These are phyloP conservation scores for Drosophila busckii DNA, from an alignment of 1,140 invertebrate species.

Conservation along the genomic window DNA sequence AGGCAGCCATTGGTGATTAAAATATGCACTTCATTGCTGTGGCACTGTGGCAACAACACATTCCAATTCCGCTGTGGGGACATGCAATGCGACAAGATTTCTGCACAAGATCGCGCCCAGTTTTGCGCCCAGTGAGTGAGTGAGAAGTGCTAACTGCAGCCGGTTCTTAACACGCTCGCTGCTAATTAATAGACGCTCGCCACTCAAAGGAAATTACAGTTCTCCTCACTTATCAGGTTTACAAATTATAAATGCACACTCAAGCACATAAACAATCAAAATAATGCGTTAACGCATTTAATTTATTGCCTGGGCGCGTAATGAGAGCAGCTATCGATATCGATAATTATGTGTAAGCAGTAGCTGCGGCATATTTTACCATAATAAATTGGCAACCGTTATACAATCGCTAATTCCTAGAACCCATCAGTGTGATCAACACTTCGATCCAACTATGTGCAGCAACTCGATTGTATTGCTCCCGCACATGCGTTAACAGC, in stretches of 20 bases:
- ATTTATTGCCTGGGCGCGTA: too few relatives aligned
- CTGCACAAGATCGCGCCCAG: constrained; percentile 31
- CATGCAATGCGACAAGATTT: constrained; percentile 67
- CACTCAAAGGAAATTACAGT: constrained; percentile 23
- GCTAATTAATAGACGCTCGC: constrained; percentile 69
- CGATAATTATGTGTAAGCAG: too few relatives aligned
- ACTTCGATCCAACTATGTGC: background rate
- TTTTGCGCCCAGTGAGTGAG: constrained; percentile 29
- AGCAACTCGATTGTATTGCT: background rate
- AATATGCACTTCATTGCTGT: constrained; percentile 70
- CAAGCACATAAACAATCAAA: background rate
- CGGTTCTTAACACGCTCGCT: constrained; percentile 60
- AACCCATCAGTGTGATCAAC: background rate
- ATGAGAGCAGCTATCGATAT: too few relatives aligned
- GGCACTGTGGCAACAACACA: constrained; percentile 23
- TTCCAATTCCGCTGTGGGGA: constrained; percentile 21
- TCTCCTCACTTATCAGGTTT: constrained; percentile 16
- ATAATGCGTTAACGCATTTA: background rate
- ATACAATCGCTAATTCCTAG: constrained; percentile 5
- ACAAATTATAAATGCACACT: constrained; percentile 2
- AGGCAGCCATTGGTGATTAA: constrained; percentile 71
- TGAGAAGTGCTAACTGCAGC: constrained; percentile 30
- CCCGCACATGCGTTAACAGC: background rate
- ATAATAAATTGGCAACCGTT: too few relatives aligned
- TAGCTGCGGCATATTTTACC: too few relatives aligned